A percentile compares a stretch with the other conserved stretches of the same genome.
Conservation (phyloP, 2,888 invertebrate genomes). For the Rhaphigaster nebulosa region DNA sequence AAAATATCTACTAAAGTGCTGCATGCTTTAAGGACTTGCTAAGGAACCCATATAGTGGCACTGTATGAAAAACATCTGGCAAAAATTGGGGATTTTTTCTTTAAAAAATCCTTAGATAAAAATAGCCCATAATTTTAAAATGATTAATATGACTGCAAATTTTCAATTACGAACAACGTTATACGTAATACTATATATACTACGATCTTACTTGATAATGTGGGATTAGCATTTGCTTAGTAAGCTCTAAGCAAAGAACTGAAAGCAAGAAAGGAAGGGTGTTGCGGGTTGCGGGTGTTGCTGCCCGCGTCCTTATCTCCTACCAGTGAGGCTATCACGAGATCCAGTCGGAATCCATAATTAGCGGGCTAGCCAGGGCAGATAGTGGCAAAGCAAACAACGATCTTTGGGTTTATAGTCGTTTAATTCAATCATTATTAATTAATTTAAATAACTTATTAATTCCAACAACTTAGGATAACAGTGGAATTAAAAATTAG, state of each 20-base stretch:
- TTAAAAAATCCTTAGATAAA: no score
- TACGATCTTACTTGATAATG: not conserved
- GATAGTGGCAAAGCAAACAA: not conserved
- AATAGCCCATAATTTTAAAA: no score
- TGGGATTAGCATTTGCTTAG: not conserved
- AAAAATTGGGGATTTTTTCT: no score
- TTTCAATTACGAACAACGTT: no score
- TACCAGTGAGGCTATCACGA: not conserved
- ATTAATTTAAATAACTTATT: not conserved
- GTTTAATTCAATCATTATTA: not conserved
- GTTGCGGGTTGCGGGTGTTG: slow-evolving; percentile 1
- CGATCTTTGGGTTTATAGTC: not conserved
- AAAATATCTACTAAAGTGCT: no score
- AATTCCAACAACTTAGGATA: not conserved
- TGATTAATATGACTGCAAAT: no score
- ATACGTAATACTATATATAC: no score
- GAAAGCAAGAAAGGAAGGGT: not conserved
- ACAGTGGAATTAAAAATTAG: no score
- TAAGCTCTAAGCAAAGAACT: not conserved
- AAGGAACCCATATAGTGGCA: no score
- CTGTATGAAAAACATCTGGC: no score
- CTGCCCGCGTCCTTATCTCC: not conserved
- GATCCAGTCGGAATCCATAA: slow-evolving; percentile 29
- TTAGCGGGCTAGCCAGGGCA: not conserved
- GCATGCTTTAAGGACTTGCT: no score